phyloP scores from a whole-genome alignment of 2,797 vertebrate species.

The Manis pentadactyla region DNA sequence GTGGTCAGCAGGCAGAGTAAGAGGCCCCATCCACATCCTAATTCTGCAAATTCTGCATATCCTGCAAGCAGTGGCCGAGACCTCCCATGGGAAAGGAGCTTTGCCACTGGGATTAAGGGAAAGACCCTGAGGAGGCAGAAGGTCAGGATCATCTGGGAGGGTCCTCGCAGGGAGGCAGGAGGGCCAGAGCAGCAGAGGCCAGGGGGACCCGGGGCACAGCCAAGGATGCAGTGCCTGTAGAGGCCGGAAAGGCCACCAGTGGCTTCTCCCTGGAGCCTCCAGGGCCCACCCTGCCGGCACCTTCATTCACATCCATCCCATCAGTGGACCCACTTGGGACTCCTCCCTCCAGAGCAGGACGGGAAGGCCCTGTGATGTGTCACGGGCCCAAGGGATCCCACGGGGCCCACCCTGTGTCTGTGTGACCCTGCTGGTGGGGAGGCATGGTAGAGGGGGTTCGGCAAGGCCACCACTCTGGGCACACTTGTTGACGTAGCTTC shows the following conservation, averaged over 20 bases:
- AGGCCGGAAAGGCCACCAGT: not conserved
- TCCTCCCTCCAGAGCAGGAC: accelerated
- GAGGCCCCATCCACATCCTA: accelerated
- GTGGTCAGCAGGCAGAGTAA: not conserved
- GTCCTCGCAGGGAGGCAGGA: not conserved
- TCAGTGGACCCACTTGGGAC: not conserved
- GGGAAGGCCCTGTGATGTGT: accelerated
- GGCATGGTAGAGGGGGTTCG: no score
- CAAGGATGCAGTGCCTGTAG: not conserved
- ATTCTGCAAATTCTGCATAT: no score
- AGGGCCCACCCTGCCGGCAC: accelerated
- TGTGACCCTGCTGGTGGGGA: not conserved
- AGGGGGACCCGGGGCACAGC: accelerated
- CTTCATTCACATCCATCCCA: accelerated
- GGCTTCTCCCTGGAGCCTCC: not conserved
- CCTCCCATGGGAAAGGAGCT: not conserved
- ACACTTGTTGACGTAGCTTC: not conserved
- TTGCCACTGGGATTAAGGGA: not conserved
- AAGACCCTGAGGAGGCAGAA: no score
- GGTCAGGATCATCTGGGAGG: no score
- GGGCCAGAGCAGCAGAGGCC: no score
- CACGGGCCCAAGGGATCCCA: not conserved
- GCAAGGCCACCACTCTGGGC: not conserved
- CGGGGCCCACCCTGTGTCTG: accelerated
- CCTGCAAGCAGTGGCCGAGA: no score